A percentile compares a stretch with the other conserved stretches of the same genome.
Evolutionary conservation across 2,797 vertebrate species (phyloP).

Genomic region (Euphonia xanthogaster): DNA sequence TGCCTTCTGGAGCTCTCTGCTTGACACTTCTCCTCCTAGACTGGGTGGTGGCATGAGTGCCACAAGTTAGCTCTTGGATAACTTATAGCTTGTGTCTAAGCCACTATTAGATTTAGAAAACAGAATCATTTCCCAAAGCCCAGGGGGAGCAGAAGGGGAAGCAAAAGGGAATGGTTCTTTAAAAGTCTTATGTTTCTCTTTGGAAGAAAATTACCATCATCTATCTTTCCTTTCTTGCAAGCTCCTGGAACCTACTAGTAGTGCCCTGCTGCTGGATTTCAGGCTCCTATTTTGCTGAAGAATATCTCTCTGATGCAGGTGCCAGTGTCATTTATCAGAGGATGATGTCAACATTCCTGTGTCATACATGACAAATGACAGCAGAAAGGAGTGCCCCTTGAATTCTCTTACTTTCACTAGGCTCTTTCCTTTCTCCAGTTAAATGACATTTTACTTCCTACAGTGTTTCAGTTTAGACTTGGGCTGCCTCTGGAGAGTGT

Average conservation of each 20-base stretch:
- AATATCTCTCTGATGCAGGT: conserved; percentile 62
- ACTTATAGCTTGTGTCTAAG: conserved; percentile 59
- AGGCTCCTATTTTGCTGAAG: conserved; percentile 55
- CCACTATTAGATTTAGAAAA: conserved; percentile 56
- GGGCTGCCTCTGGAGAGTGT: conserved; percentile 21
- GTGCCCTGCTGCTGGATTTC: conserved; percentile 65
- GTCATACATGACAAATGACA: conserved; percentile 68
- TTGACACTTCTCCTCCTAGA: not conserved
- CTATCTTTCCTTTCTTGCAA: conserved; percentile 63
- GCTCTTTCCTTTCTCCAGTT: conserved; percentile 19
- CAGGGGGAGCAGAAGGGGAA: conserved; percentile 61
- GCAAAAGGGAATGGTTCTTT: conserved; percentile 52
- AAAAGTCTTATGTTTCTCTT: conserved; percentile 65
- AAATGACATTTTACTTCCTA: conserved; percentile 61
- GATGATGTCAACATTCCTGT: conserved; percentile 69
- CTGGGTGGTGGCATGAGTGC: not conserved
- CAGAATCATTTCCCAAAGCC: conserved; percentile 65
- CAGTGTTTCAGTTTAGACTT: conserved; percentile 38
- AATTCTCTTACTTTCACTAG: conserved; percentile 31
- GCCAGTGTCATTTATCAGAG: conserved; percentile 67
- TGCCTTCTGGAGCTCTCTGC: not conserved
- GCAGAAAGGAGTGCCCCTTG: conserved; percentile 50
- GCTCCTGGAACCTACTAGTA: conserved; percentile 43
- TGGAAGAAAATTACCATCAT: conserved; percentile 67
- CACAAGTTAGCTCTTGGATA: conserved; percentile 51